A percentile compares a stretch with the other conserved stretches of the same genome.
phyloP scores from a whole-genome alignment of 1,140 invertebrate genomes.

The Littorina saxatilis region DNA sequence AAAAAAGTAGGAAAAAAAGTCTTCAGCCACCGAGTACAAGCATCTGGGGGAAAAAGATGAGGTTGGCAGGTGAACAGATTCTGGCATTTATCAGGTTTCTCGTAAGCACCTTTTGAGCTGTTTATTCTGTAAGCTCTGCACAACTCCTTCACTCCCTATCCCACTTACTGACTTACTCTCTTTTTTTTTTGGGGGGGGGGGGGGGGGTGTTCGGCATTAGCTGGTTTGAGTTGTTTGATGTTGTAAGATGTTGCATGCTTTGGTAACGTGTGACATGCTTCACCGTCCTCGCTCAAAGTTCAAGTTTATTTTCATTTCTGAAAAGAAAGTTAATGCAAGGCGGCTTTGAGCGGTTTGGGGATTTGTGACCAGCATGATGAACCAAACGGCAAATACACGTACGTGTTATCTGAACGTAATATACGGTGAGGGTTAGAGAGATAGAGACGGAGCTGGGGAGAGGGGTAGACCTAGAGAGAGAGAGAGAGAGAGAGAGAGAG shows the following conservation, averaged over 20 bases:
- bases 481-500: not conserved
- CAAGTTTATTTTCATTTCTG: not conserved
- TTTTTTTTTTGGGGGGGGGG: not conserved
- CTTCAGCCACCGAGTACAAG: no score
- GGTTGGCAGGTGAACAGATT: no score
- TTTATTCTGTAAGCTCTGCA: no score
- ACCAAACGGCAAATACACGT: not conserved
- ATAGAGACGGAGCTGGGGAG: not conserved
- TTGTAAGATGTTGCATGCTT: no score
- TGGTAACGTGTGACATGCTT: not conserved
- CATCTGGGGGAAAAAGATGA: no score
- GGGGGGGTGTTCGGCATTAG: no score
- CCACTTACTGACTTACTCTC: not conserved
- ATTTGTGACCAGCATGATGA: not conserved
- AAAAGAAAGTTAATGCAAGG: not conserved
- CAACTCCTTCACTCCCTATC: no score
- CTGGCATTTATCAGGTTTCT: no score
- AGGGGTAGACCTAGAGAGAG: not conserved
- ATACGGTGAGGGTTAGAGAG: not conserved
- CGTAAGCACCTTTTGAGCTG: no score
- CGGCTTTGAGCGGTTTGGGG: no score
- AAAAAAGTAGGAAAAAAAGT: no score
- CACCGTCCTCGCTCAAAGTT: not conserved
- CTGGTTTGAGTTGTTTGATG: no score
- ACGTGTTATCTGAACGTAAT: not conserved